Percentiles rank a stretch among this genome's conserved stretches.
These are phyloP conservation scores for Scaptomyza polygonia DNA, from an alignment of 2,888 invertebrate species.

Conservation along the genomic window DNA sequence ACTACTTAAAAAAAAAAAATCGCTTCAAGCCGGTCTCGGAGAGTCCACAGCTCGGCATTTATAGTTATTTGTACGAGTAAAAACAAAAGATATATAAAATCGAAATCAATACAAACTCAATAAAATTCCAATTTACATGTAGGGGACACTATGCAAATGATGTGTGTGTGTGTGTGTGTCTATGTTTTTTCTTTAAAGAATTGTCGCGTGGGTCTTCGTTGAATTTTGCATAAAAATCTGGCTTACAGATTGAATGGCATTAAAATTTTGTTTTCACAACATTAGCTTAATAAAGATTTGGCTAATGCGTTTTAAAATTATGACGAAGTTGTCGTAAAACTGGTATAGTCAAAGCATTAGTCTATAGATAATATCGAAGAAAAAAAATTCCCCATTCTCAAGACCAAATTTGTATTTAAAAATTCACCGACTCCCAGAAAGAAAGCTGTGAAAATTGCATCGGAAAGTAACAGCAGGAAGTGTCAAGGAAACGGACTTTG, in stretches of 20 bases:
- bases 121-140: constrained; percentile 51
- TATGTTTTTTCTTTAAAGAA: not conserved
- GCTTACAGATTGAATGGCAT: constrained; percentile 21
- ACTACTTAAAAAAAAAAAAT: constrained; percentile 24
- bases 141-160: constrained; percentile 51
- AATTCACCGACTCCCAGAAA: constrained; percentile 47
- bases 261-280: constrained; percentile 5
- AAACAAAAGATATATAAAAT: constrained; percentile 4
- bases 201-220: constrained; percentile 10
- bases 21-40: constrained; percentile 61
- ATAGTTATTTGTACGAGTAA: constrained; percentile 5
- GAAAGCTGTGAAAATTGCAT: constrained; percentile 57
- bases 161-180: too few relatives aligned
- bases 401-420: constrained; percentile 54
- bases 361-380: not conserved
- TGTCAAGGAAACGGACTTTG: constrained; percentile 51
- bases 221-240: constrained; percentile 30
- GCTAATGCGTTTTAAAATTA: constrained; percentile 9
- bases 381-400: constrained; percentile 64
- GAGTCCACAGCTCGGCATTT: constrained; percentile 36
- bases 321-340: not conserved
- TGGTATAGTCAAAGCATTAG: not conserved
- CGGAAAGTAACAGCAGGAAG: constrained; percentile 71
- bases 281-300: too few relatives aligned
- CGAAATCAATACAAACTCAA: constrained; percentile 46